A percentile compares a stretch with the other conserved stretches of the same genome.
Conservation (phyloP, 1,140 invertebrate species). For the Aphelenchoides avenae region DNA sequence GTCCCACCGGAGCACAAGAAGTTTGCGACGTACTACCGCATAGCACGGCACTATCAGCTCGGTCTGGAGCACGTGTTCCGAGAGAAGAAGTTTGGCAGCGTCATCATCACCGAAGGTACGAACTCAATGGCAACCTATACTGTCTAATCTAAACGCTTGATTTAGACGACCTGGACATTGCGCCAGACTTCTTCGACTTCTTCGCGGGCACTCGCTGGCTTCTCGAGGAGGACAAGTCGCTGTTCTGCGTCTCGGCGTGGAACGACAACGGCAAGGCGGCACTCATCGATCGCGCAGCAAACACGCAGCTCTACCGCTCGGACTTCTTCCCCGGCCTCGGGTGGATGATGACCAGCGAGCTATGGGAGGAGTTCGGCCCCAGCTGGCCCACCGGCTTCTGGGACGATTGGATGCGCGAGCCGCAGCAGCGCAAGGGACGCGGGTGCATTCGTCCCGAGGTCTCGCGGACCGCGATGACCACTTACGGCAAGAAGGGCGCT, state of each 20-base stretch:
- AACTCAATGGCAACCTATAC: not conserved
- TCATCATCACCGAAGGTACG: constrained; percentile 95
- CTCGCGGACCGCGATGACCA: constrained; percentile 62
- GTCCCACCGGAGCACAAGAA: constrained; percentile 82
- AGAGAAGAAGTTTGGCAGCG: constrained; percentile 74
- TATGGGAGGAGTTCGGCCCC: constrained; percentile 77
- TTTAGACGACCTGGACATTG: constrained; percentile 93
- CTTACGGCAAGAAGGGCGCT: constrained; percentile 51
- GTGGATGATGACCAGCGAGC: constrained; percentile 67
- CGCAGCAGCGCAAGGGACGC: constrained; percentile 78
- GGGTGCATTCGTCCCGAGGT: constrained; percentile 94
- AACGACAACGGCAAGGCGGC: constrained; percentile 89
- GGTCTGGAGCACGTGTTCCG: constrained; percentile 86
- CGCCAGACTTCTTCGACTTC: constrained; percentile 94
- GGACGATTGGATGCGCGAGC: constrained; percentile 97
- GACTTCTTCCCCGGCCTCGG: constrained; percentile 98
- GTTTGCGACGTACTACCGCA: constrained; percentile 93
- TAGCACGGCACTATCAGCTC: constrained; percentile 91
- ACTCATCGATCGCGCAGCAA: constrained; percentile 46
- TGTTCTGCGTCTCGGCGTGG: constrained; percentile 86
- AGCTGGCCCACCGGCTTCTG: constrained; percentile 95
- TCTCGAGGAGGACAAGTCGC: constrained; percentile 73
- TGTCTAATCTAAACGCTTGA: not conserved
- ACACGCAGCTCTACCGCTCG: constrained; percentile 78
- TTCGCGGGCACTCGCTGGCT: constrained; percentile 86